Evolutionary conservation across 2,113 vertebrate species (phyloP), one percentile per base, ranked within the genome.

Genomic region (Vulpes vulpes): DNA sequence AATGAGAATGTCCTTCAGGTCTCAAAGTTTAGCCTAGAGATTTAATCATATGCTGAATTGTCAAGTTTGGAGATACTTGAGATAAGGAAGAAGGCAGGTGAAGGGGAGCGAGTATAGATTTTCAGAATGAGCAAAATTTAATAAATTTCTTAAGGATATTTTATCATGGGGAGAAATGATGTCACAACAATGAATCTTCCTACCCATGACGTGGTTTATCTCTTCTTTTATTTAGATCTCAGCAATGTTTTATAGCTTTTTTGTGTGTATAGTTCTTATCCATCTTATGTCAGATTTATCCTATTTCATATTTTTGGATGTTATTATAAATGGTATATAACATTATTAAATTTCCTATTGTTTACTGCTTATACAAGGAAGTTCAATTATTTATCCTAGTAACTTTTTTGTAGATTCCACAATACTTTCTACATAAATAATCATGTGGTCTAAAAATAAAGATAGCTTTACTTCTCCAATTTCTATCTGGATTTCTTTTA

Each of bases 391-490:
- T 81, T 96, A 43, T 74, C 51, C 55, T 74, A 60, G 25, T 32
- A 78, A 94, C 22, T 53, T 92, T 89, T 53, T 73, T 17, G 49
- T 81, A 57, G 51, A 69, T 69, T 81, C 59, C 62, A 55, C 11
- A 55, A 84, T 83, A 35, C 19, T 88, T 73, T 81, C 62, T 88
- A 79, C 16, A 17, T 78, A 86, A 20, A 90, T 2, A 71, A 35
- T 69, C 89, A 78, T 93, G 5, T n/a, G 49, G 6, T 80, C 81
- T 96, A 38, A 96, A 94, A 94, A 73, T 91, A 93, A 91, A 93
- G 23, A 93, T 43, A 79, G 43, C 27, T 93, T 87, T 67, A 35
- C 17, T 53, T 71, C n/a, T 79, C 69, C 8, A 10, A 17, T 76
- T 67, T 22, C 69, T 19, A 16, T 64, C 27, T 87, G 23, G 15